Base-by-base conservation (phyloP, 92 coral and sea anemone species). In the Chrysogorgia sp. region DNA sequence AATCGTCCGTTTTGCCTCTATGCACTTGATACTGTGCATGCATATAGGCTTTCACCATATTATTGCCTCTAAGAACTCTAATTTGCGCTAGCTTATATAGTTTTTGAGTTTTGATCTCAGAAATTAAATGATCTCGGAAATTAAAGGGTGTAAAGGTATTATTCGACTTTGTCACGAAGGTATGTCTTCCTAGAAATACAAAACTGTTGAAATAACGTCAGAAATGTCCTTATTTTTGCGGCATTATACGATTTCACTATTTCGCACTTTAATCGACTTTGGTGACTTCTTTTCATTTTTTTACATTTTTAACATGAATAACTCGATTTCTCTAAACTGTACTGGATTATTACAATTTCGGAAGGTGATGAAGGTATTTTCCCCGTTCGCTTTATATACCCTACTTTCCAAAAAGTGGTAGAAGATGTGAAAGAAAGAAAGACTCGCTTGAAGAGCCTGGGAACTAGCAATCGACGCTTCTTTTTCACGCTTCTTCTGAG, bases 211-310 rank as follows among this genome's bases (percentile, higher is more conserved):
- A 43, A 43, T 17, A 43, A 43, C 50, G 17, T 43, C 17, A 8
- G 9, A 43, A 43, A 17, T 8, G 10, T 17, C 9, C 17, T 43
- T 62, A 62, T 62, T 62, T 7, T 62, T 62, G 69, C 15, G 20
- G 4, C 69, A 62, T 7, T 62, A 62, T 23, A 62, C 69, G 43
- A 33, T 62, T 62, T 62, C 32, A 29, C 69, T 14, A 23, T 62
- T 33, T 62, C 32, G 69, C 17, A 26, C n/a, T 29, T 29, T 62
- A 33, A 62, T 62, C 69, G 32, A 62, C 43, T 62, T 62, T 62
- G 69, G 69, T 62, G 32, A 34, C 19, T 29, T 41, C 14, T 62
- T 34, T 32, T 33, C 28, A 62, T 33, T 28, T 62, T 62, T 23
- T 33, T 22, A 34, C 43, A 62, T 13, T 32, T 33, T 28, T 33